These are phyloP conservation scores for Hoplostethus atlanticus DNA, from an alignment of 2,797 vertebrate species.

Conservation along the genomic window DNA sequence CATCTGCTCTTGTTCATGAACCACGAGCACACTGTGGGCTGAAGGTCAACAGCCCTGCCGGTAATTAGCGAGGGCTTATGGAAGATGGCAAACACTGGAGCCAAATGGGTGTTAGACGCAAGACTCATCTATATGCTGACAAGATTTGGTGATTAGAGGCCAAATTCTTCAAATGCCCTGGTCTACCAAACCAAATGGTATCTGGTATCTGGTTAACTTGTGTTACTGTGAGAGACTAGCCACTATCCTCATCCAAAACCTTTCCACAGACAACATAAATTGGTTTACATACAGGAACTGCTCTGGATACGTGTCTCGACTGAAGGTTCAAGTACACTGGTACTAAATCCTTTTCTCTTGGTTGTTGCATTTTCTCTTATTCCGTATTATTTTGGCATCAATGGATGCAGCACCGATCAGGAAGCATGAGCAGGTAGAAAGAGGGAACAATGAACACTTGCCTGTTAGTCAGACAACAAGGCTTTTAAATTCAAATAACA, in stretches of 20 bases:
- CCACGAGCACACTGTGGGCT: conserved; percentile 50
- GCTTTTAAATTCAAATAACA: conserved; percentile 31
- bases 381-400: too few species aligned
- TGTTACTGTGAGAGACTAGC: background rate
- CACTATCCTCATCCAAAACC: too few species aligned
- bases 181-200: too few species aligned
- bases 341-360: background rate
- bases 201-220: conserved; percentile 6
- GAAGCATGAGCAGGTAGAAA: background rate
- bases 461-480: conserved; percentile 28
- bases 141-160: conserved; percentile 53
- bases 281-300: background rate
- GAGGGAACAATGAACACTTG: conserved; percentile 17
- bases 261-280: background rate
- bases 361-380: background rate
- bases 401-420: background rate
- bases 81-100: conserved; percentile 63
- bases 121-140: conserved; percentile 74
- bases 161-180: conserved; percentile 15
- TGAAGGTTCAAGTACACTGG: conserved; percentile 3
- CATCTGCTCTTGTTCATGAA: conserved; percentile 78
- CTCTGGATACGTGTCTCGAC: conserved; percentile 3
- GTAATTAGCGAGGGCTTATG: conserved; percentile 75
- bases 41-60: conserved; percentile 78
- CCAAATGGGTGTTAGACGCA: conserved; percentile 53